Percentiles rank a stretch among this genome's conserved stretches.
Evolutionary conservation across 1,140 invertebrate genomes (phyloP).

Genomic region (Centruroides sculpturatus): DNA sequence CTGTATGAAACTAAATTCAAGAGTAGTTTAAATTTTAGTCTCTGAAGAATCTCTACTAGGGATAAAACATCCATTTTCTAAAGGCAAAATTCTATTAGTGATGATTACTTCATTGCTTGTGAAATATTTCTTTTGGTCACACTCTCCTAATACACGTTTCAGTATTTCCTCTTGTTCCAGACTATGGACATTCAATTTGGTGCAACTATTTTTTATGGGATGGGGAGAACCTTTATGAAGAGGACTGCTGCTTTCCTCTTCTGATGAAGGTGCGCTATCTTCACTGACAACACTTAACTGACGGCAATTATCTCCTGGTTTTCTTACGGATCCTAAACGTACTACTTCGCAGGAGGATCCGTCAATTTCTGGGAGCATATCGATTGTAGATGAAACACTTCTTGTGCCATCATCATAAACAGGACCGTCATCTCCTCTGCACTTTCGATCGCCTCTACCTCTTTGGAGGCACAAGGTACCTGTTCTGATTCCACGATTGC

Average conservation of each 20-base stretch:
- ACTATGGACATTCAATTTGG: background rate
- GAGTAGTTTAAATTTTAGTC: no score
- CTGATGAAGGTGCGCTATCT: slow-evolving; percentile 8
- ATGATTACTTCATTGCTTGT: no score
- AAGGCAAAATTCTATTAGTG: no score
- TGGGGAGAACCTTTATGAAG: slow-evolving; percentile 16
- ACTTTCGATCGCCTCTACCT: background rate
- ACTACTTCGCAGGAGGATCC: background rate
- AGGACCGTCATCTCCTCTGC: slow-evolving; percentile 4
- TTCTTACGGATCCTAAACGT: background rate
- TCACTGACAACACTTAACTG: slow-evolving; percentile 5
- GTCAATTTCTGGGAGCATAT: background rate
- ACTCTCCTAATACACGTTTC: background rate
- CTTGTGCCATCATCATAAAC: background rate
- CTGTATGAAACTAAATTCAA: no score
- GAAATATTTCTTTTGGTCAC: no score
- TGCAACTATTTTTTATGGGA: slow-evolving; percentile 15
- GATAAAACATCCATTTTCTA: no score
- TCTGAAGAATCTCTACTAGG: no score
- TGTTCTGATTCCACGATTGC: slow-evolving; percentile 3
- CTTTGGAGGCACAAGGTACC: slow-evolving; percentile 1
- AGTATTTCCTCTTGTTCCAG: background rate
- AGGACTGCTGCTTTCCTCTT: slow-evolving; percentile 11
- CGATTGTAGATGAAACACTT: background rate
- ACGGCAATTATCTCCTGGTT: background rate